Base-by-base conservation (phyloP, 2,888 invertebrate genomes). In the Clivina fossor region DNA sequence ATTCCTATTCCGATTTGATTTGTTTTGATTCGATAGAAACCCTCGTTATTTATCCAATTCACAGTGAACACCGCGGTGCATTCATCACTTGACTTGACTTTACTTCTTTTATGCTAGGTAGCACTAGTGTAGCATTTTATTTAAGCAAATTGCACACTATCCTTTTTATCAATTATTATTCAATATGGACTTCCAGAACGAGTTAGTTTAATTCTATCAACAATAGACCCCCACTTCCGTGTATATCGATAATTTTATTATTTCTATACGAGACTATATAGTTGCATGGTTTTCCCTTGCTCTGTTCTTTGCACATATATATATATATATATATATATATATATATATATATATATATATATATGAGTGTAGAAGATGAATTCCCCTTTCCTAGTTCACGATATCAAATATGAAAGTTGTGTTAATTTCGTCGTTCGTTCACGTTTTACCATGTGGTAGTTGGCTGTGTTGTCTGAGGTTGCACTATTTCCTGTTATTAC, bases 401-500 rank as follows among this genome's bases (percentile, higher is more conserved):
- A n/a, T n/a, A n/a, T n/a, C n/a, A n/a, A n/a, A n/a, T n/a, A n/a
- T n/a, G n/a, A n/a, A n/a, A n/a, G n/a, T 28, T 46, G 4, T 46
- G 28, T 30, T 46, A 46, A 9, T n/a, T 43, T 51, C 51, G 33
- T 18, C 51, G 51, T 51, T 51, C 40, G 30, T 50, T 51, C 43
- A 51, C 51, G 24, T 51, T 40, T 40, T 43, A 41, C 18, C 51
- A 43, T 43, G 41, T 51, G 41, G 35, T 53, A 68, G 66, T 68
- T 72, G 74, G 74, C 74, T 74, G 74, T 74, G 74, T 74, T 74
- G 74, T 74, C 73, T 72, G 65, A 65, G 70, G 70, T 70, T 71
- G 72, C 72, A 72, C 72, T 46, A 15, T 26, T 38, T 44, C 54
- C 16, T 44, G n/a, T 40, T 11, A 15, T 43, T n/a, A n/a, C n/a